These are phyloP conservation scores for Xenopus petersii DNA, from an alignment of 2,797 vertebrate species.

Conservation along the genomic window DNA sequence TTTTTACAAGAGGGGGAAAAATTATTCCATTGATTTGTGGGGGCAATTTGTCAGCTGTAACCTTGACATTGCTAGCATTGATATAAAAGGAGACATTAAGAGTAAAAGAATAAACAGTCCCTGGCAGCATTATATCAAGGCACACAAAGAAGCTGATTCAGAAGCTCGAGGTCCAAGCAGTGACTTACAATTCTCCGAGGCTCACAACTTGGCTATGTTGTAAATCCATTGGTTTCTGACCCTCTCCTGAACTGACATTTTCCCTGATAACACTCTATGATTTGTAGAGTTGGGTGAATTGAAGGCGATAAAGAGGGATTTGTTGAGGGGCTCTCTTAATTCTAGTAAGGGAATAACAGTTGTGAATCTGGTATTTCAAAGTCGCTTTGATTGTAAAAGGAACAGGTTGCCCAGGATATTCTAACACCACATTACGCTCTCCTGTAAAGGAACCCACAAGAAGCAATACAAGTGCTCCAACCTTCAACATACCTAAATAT, in stretches of 20 bases:
- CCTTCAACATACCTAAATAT: no score
- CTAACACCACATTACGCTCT: no score
- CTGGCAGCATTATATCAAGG: slow-evolving; percentile 7
- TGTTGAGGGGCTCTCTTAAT: slow-evolving; percentile 13
- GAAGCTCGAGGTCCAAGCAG: slow-evolving; percentile 6
- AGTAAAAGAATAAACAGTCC: neutral
- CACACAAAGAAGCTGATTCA: slow-evolving; percentile 29
- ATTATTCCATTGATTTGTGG: slow-evolving; percentile 26
- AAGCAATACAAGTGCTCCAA: no score
- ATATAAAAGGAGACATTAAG: slow-evolving; percentile 18
- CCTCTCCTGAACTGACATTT: slow-evolving; percentile 19
- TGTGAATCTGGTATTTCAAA: no score
- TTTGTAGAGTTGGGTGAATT: slow-evolving; percentile 13
- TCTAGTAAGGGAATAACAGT: neutral
- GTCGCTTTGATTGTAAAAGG: no score
- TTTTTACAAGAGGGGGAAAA: slow-evolving; percentile 3
- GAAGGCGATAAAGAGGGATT: slow-evolving; percentile 19
- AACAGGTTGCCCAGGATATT: no score
- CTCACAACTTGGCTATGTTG: slow-evolving; percentile 8
- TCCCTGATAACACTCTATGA: slow-evolving; percentile 20
- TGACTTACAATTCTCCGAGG: slow-evolving; percentile 10
- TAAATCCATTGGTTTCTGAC: slow-evolving; percentile 24
- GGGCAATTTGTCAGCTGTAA: slow-evolving; percentile 28
- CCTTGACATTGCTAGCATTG: slow-evolving; percentile 26
- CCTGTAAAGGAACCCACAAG: no score